Percentiles rank a stretch among this genome's conserved stretches.
phyloP scores from a whole-genome alignment of 2,113 vertebrate genomes.

The Epinephelus lanceolatus region DNA sequence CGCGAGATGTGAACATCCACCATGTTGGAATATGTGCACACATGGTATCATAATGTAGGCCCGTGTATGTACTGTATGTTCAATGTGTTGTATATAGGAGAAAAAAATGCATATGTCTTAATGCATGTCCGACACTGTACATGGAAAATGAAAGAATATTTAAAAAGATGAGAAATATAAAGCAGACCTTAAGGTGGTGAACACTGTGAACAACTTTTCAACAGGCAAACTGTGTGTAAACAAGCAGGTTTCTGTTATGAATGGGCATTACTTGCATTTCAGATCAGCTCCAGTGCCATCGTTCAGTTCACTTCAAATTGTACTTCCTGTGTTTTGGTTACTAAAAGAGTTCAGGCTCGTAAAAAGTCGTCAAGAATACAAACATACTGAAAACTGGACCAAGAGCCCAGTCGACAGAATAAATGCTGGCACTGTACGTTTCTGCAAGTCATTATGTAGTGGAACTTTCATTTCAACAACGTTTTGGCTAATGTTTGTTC shows the following conservation, averaged over 20 bases:
- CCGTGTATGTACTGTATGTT: slow-evolving; percentile 63
- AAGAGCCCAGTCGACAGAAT: slow-evolving; percentile 31
- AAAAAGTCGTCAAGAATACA: neutral
- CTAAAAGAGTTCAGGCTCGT: slow-evolving; percentile 10
- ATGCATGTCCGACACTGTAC: slow-evolving; percentile 80
- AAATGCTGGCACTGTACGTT: too few relatives aligned
- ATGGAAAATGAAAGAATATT: slow-evolving; percentile 62
- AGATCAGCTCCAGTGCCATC: slow-evolving; percentile 38
- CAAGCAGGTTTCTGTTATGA: slow-evolving; percentile 36
- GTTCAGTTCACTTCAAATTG: slow-evolving; percentile 22
- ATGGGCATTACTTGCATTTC: slow-evolving; percentile 51
- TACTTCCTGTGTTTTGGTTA: neutral
- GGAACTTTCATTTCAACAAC: too few relatives aligned
- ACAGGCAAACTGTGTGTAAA: slow-evolving; percentile 40
- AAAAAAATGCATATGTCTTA: slow-evolving; percentile 61
- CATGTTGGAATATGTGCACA: slow-evolving; percentile 61
- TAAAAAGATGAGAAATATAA: slow-evolving; percentile 51
- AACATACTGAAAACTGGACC: slow-evolving; percentile 31
- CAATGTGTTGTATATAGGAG: slow-evolving; percentile 64
- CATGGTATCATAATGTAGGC: slow-evolving; percentile 61
- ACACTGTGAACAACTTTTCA: slow-evolving; percentile 81
- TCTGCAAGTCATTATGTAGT: too few relatives aligned
- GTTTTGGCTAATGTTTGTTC: too few relatives aligned
- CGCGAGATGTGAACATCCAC: slow-evolving; percentile 60
- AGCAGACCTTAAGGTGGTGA: slow-evolving; percentile 78